Base-by-base conservation (phyloP, 2,113 vertebrate genomes). In the Seriola dumerili region DNA sequence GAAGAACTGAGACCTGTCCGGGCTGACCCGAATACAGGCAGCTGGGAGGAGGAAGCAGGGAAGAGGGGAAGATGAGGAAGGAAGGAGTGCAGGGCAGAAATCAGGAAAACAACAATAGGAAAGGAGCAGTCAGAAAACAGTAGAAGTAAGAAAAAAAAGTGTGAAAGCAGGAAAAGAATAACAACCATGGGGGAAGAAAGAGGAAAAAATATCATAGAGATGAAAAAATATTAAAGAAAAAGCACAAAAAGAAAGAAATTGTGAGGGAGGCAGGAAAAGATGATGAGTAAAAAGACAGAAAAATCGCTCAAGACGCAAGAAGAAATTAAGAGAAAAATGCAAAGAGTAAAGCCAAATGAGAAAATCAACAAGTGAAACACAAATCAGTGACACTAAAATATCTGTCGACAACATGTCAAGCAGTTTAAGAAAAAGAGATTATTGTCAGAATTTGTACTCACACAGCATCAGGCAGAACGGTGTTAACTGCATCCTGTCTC, bases 401-500 rank as follows among this genome's bases (percentile, higher is more conserved):
- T 13, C 10, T n/a, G 9, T 40, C 32, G 6, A 14, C 59, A 11
- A 13, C 13, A 10, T 5, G 46, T 54, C 10, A 11, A n/a, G 23
- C 16, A 55, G 29, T 29, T 29, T 29, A 29, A 29, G 2, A 29
- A 54, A 54, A 8, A 64, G 0, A 25, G 1, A 76, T 21, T 13
- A 25, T 57, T 9, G 0, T n/a, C 5, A 2, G 8, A 23, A 42
- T 61, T 50, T 57, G n/a, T 65, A 87, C 90, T 91, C 85, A 92
- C 90, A 21, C 57, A 92, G 71, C 72, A 69, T 14, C 36, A 88
- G 34, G 19, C 85, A 89, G 69, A 92, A 19, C 0, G 87, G 62
- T 69, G 90, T 78, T 0, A 87, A 0, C 86, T 71, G 78, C 90
- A 92, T 90, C 85, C 61, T 92, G 85, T 54, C 44, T 6, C 25